phyloP scores from a whole-genome alignment of 2,113 vertebrate species.

The Rynchops niger region DNA sequence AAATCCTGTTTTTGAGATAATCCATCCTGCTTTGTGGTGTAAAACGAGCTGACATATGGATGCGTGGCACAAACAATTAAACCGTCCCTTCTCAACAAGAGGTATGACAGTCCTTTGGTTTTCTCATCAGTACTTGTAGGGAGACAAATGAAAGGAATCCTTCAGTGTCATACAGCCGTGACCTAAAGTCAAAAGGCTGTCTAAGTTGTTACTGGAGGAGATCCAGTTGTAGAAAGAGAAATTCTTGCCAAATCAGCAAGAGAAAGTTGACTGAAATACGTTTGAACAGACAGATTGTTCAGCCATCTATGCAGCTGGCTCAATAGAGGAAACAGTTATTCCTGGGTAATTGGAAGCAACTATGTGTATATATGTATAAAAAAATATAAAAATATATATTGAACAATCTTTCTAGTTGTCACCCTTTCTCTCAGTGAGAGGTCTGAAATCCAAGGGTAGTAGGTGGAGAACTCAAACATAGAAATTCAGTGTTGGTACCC shows the following conservation, averaged over 20 bases:
- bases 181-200: slow-evolving; percentile 36
- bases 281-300: slow-evolving; percentile 57
- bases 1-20: neutral
- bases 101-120: neutral
- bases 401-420: neutral
- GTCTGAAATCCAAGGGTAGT: neutral
- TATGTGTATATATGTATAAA: neutral
- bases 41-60: neutral
- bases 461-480: neutral
- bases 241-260: slow-evolving; percentile 45
- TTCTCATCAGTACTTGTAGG: neutral
- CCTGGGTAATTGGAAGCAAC: slow-evolving; percentile 41
- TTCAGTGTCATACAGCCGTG: slow-evolving; percentile 3
- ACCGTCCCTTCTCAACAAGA: neutral
- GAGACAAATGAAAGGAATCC: slow-evolving; percentile 12
- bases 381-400: neutral
- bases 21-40: neutral
- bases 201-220: slow-evolving; percentile 49
- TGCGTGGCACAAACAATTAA: neutral
- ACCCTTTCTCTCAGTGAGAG: neutral
- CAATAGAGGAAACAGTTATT: slow-evolving; percentile 28
- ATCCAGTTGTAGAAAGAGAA: slow-evolving; percentile 41
- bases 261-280: slow-evolving; percentile 20
- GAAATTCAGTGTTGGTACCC: neutral
- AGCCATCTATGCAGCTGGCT: slow-evolving; percentile 42